These are phyloP conservation scores for Pristionchus exspectatus DNA, from an alignment of 2,888 invertebrate genomes.

Conservation along the genomic window DNA sequence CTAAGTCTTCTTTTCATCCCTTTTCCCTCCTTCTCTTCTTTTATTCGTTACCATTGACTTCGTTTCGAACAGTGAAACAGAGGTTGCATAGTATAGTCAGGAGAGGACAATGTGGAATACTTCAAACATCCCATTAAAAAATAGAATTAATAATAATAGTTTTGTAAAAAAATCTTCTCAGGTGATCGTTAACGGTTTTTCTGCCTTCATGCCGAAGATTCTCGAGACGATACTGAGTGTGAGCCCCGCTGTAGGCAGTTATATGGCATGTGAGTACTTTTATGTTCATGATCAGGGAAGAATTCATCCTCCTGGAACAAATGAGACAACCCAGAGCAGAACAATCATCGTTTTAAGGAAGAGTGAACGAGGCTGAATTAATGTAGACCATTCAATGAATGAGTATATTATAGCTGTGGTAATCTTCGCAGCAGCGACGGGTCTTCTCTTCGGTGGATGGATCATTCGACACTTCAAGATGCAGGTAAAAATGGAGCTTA, in stretches of 20 bases:
- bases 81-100: too few relatives aligned
- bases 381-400: background rate
- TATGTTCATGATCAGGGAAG: background rate
- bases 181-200: slow-evolving; percentile 66
- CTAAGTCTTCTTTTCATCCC: too few relatives aligned
- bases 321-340: background rate
- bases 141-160: background rate
- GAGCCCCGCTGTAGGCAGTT: slow-evolving; percentile 74
- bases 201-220: slow-evolving; percentile 79
- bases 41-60: too few relatives aligned
- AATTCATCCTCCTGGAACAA: background rate
- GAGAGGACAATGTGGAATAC: too few relatives aligned
- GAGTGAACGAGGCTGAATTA: background rate
- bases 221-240: slow-evolving; percentile 77
- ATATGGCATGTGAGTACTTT: slow-evolving; percentile 72
- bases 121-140: background rate
- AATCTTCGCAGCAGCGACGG: slow-evolving; percentile 78
- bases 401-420: slow-evolving; percentile 71
- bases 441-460: slow-evolving; percentile 77
- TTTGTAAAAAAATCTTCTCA: background rate
- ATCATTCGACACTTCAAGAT: slow-evolving; percentile 75
- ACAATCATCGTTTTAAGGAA: too few relatives aligned
- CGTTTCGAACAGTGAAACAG: background rate
- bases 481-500: slow-evolving; percentile 63
- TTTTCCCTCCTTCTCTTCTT: too few relatives aligned